Percentiles rank a stretch among this genome's conserved stretches.
Evolutionary conservation across 2,888 invertebrate genomes (phyloP).

Genomic region (Drosophila prostipennis): DNA sequence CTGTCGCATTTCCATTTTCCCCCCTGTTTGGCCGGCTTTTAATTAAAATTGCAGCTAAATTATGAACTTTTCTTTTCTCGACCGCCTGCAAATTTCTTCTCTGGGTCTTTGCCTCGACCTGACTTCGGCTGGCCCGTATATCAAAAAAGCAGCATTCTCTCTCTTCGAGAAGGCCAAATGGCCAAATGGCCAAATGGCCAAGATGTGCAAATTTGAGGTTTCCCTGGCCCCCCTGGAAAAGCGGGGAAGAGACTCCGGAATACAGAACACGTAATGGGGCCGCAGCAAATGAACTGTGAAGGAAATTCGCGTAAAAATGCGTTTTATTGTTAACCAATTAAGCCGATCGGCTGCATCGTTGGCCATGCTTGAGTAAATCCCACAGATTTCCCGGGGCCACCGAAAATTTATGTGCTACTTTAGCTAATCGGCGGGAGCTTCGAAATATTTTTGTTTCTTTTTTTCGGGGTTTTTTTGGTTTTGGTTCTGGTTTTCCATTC

Average conservation of each 20-base stretch:
- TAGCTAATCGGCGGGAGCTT: slow-evolving; percentile 64
- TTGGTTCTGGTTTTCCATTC: too few relatives aligned
- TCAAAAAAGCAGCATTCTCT: slow-evolving; percentile 16
- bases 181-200: neutral
- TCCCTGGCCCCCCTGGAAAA: too few relatives aligned
- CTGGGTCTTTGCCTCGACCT: slow-evolving; percentile 54
- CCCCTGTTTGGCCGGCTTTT: slow-evolving; percentile 52
- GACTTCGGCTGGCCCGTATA: slow-evolving; percentile 22
- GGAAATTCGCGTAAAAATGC: slow-evolving; percentile 73
- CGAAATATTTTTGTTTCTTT: slow-evolving; percentile 28
- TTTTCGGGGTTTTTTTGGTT: slow-evolving; percentile 15
- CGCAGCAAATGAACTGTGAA: slow-evolving; percentile 73
- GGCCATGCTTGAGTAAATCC: slow-evolving; percentile 13
- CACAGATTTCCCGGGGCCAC: slow-evolving; percentile 4
- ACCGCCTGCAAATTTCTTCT: slow-evolving; percentile 65
- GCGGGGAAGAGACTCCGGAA: neutral
- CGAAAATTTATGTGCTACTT: slow-evolving; percentile 67
- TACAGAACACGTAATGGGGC: slow-evolving; percentile 10
- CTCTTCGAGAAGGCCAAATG: neutral
- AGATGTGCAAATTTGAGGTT: slow-evolving; percentile 30
- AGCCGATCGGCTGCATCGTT: slow-evolving; percentile 69
- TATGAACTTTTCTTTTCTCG: slow-evolving; percentile 77
- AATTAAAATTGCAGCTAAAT: slow-evolving; percentile 73
- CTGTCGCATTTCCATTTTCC: slow-evolving; percentile 7
- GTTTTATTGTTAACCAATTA: slow-evolving; percentile 76